Percentiles rank a stretch among this genome's conserved stretches.
Conservation (phyloP, 2,888 invertebrate species). For the Flexamia atlantica region DNA sequence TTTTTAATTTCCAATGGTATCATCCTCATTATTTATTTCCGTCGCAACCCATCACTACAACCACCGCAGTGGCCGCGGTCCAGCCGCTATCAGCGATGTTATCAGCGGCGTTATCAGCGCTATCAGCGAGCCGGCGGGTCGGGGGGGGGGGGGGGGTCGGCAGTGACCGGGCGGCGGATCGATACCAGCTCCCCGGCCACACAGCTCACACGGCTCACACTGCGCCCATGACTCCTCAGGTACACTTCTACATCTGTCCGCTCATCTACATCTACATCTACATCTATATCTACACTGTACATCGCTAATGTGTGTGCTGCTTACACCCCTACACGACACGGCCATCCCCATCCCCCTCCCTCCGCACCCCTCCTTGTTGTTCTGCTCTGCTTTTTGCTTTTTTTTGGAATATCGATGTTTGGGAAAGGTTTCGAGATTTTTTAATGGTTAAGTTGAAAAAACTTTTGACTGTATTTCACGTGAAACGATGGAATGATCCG, state of each 20-base stretch:
- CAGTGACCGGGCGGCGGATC: constrained; percentile 49
- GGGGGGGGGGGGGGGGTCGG: constrained; percentile 50
- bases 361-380: background rate
- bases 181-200: constrained; percentile 1
- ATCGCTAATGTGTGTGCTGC: constrained; percentile 30
- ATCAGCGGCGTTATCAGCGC: constrained; percentile 29
- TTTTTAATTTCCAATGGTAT: too few species aligned
- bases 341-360: background rate
- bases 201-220: constrained; percentile 3
- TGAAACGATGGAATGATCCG: too few species aligned
- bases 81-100: too few species aligned
- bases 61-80: too few species aligned
- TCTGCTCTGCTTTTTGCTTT: background rate
- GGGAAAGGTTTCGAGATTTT: background rate
- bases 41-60: too few species aligned
- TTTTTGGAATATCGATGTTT: background rate
- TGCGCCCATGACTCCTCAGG: constrained; percentile 44
- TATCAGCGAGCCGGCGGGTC: constrained; percentile 4
- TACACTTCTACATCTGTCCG: constrained; percentile 29
- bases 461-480: too few species aligned
- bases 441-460: background rate
- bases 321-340: constrained; percentile 6
- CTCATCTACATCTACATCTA: constrained; percentile 25
- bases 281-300: background rate
- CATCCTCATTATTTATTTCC: too few species aligned